Evolutionary conservation across 2,113 vertebrate genomes (phyloP).

Genomic region (Martes martes): DNA sequence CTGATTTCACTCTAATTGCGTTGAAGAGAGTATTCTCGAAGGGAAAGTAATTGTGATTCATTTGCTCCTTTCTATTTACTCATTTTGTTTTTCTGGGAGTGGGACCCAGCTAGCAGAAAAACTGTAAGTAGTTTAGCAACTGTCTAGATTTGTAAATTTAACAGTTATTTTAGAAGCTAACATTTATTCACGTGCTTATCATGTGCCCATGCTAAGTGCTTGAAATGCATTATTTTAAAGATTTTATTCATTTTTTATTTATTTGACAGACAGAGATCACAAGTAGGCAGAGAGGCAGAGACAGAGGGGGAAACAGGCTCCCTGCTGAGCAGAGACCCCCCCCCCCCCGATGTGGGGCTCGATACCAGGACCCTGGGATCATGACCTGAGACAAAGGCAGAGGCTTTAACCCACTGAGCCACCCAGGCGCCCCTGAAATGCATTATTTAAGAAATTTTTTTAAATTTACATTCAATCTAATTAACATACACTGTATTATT

Average conservation of each 20-base stretch:
- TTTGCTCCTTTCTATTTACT: neutral
- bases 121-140: neutral
- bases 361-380: too few species aligned
- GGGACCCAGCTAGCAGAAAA: neutral
- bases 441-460: neutral
- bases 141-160: neutral
- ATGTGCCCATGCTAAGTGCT: neutral
- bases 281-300: too few species aligned
- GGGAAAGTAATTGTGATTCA: neutral
- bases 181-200: neutral
- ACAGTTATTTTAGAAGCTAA: neutral
- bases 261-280: too few species aligned
- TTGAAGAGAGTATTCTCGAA: neutral
- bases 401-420: too few species aligned
- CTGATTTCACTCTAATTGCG: neutral
- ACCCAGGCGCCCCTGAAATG: neutral
- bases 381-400: too few species aligned
- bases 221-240: neutral
- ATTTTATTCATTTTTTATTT: too few species aligned
- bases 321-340: too few species aligned
- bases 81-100: neutral
- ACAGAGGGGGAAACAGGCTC: too few species aligned
- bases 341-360: too few species aligned
- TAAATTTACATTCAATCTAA: neutral
- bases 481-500: neutral